Evolutionary conservation across 2,113 vertebrate genomes (phyloP).

Genomic region (Regulus satrapa): DNA sequence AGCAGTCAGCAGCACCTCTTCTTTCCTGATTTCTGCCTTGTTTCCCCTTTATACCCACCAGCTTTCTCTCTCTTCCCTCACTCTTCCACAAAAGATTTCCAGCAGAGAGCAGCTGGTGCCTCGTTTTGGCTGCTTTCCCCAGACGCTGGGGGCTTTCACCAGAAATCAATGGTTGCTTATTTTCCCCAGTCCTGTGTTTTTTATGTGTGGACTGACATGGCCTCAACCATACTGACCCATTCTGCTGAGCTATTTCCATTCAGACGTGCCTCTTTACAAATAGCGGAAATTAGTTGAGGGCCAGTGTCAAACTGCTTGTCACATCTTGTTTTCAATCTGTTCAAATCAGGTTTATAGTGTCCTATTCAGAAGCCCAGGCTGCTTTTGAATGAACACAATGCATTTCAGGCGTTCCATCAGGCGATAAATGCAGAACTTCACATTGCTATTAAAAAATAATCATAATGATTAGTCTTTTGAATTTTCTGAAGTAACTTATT

Average conservation of each 20-base stretch:
- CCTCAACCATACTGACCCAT: slow-evolving; percentile 74
- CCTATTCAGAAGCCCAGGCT: slow-evolving; percentile 71
- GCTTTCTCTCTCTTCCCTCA: slow-evolving; percentile 60
- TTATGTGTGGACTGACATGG: slow-evolving; percentile 76
- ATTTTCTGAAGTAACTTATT: slow-evolving; percentile 65
- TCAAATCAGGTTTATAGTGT: slow-evolving; percentile 79
- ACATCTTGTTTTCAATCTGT: slow-evolving; percentile 86
- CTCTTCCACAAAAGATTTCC: slow-evolving; percentile 77
- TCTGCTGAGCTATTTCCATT: slow-evolving; percentile 78
- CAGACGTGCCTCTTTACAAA: slow-evolving; percentile 78
- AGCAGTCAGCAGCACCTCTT: slow-evolving; percentile 41
- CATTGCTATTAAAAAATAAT: slow-evolving; percentile 81
- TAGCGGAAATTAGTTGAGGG: slow-evolving; percentile 81
- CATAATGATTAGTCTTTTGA: slow-evolving; percentile 77
- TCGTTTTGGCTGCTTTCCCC: slow-evolving; percentile 76
- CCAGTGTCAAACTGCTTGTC: slow-evolving; percentile 83
- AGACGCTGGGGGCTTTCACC: slow-evolving; percentile 68
- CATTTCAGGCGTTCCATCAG: slow-evolving; percentile 73
- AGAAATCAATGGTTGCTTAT: slow-evolving; percentile 81
- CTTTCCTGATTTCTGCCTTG: slow-evolving; percentile 50
- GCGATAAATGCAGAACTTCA: slow-evolving; percentile 72
- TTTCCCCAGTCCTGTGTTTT: slow-evolving; percentile 67
- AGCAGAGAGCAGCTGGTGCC: slow-evolving; percentile 81
- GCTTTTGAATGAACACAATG: slow-evolving; percentile 76
- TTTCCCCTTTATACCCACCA: slow-evolving; percentile 61